Percentiles rank a stretch among this genome's conserved stretches.
Evolutionary conservation across 2,113 vertebrate species (phyloP).

Genomic region (Sceloporus tristichus): DNA sequence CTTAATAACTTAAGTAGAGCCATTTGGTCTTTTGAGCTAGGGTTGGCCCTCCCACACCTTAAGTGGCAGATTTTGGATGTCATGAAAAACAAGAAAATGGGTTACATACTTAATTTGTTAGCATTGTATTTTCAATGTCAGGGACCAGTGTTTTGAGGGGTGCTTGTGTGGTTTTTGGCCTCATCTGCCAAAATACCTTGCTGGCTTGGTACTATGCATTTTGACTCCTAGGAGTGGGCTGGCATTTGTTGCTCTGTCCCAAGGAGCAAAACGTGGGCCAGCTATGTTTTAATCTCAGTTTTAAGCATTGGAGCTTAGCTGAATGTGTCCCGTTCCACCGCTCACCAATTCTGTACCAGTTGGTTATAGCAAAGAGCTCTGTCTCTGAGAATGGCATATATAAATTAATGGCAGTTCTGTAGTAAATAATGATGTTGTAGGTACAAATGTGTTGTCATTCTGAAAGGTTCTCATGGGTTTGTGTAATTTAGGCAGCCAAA

Average conservation of each 20-base stretch:
- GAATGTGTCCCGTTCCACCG: accelerated
- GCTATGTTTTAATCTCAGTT: not conserved
- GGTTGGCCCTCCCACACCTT: not conserved
- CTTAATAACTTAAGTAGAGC: not conserved
- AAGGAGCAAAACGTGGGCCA: no score
- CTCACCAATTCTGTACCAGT: not conserved
- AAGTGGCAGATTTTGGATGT: no score
- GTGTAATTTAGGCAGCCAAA: constrained; percentile 82
- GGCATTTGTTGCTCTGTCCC: no score
- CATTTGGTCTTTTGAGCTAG: not conserved
- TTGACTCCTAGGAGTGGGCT: no score
- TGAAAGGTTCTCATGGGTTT: constrained; percentile 1
- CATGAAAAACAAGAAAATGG: no score
- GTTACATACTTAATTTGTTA: no score
- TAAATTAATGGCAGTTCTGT: not conserved
- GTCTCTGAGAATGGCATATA: not conserved
- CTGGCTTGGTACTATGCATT: no score
- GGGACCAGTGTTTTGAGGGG: no score
- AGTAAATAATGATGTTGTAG: not conserved
- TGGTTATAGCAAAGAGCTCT: not conserved
- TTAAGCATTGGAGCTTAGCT: not conserved
- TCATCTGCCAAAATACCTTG: no score
- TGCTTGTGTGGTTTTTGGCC: no score
- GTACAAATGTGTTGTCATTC: not conserved
- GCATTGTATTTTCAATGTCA: no score